Conservation (phyloP, 2,888 invertebrate species). For the Gasteruption jaculator region DNA sequence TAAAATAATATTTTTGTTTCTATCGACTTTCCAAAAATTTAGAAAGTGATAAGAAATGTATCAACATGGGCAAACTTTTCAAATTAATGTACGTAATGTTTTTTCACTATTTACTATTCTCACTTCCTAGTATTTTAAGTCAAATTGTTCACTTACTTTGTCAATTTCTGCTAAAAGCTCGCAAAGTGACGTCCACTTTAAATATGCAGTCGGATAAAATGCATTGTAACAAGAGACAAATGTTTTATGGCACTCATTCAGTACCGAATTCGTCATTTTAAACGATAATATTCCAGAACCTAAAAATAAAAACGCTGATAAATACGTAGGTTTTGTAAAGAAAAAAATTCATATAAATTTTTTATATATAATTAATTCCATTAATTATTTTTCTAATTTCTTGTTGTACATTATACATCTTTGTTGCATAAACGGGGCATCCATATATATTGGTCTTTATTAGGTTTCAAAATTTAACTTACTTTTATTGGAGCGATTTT, state of each 20-base stretch:
- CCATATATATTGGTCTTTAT: not conserved
- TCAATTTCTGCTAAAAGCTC: constrained; percentile 71
- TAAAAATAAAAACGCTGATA: constrained; percentile 11
- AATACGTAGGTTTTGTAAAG: constrained; percentile 1
- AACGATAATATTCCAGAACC: constrained; percentile 26
- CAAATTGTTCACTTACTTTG: constrained; percentile 54
- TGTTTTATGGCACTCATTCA: constrained; percentile 87
- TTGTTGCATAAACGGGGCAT: not conserved
- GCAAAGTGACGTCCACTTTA: constrained; percentile 91
- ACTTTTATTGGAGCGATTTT: constrained; percentile 35
- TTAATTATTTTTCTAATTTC: too few relatives aligned
- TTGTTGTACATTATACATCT: too few relatives aligned
- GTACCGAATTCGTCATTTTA: constrained; percentile 67
- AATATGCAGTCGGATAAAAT: constrained; percentile 88
- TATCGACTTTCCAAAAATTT: too few relatives aligned
- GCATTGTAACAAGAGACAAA: constrained; percentile 92
- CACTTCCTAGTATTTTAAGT: too few relatives aligned
- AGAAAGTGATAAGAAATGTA: too few relatives aligned
- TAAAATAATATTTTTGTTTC: not conserved
- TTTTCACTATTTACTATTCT: too few relatives aligned
- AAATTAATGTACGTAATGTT: constrained; percentile 7
- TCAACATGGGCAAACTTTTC: too few relatives aligned
- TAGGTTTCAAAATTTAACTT: too few relatives aligned
- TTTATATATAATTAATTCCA: too few relatives aligned
- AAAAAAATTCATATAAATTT: too few relatives aligned